Percentiles rank a stretch among this genome's conserved stretches.
phyloP scores from a whole-genome alignment of 2,797 vertebrate genomes.

The Cottoperca gobio region DNA sequence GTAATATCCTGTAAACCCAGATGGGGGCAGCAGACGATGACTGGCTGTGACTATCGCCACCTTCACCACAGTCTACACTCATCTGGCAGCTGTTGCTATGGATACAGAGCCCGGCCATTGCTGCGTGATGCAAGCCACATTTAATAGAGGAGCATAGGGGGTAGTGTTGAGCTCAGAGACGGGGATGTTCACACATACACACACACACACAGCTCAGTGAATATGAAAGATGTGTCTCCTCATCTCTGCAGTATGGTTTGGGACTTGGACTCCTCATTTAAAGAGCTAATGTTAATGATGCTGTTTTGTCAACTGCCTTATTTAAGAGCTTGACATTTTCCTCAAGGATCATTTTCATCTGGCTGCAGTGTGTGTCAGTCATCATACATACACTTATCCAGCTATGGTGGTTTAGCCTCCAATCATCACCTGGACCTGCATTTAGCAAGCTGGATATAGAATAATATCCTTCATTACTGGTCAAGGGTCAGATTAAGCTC shows the following conservation, averaged over 20 bases:
- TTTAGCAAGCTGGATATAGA: not conserved
- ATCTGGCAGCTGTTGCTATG: slow-evolving; percentile 83
- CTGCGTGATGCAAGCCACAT: slow-evolving; percentile 74
- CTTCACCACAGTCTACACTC: slow-evolving; percentile 51
- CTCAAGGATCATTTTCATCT: not conserved
- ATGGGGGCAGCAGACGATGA: slow-evolving; percentile 78
- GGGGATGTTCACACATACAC: slow-evolving; percentile 16
- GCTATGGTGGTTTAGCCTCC: not conserved
- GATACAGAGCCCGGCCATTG: slow-evolving; percentile 74
- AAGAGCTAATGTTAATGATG: not conserved
- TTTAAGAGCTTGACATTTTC: slow-evolving; percentile 5
- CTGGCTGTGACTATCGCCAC: slow-evolving; percentile 36
- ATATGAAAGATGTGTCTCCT: slow-evolving; percentile 18
- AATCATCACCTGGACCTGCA: slow-evolving; percentile 1
- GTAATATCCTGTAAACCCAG: slow-evolving; percentile 70
- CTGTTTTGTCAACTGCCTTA: not conserved
- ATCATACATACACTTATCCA: not conserved
- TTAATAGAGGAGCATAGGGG: slow-evolving; percentile 70
- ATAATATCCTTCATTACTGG: slow-evolving; percentile 2
- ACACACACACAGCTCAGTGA: slow-evolving; percentile 35
- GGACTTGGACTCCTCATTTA: not conserved
- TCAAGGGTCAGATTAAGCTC: slow-evolving; percentile 33
- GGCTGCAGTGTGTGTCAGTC: not conserved
- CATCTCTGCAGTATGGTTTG: slow-evolving; percentile 13
- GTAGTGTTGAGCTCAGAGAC: slow-evolving; percentile 79